Base-by-base conservation (phyloP, 2,797 vertebrate species). In the Orientallactaga sibirica region DNA sequence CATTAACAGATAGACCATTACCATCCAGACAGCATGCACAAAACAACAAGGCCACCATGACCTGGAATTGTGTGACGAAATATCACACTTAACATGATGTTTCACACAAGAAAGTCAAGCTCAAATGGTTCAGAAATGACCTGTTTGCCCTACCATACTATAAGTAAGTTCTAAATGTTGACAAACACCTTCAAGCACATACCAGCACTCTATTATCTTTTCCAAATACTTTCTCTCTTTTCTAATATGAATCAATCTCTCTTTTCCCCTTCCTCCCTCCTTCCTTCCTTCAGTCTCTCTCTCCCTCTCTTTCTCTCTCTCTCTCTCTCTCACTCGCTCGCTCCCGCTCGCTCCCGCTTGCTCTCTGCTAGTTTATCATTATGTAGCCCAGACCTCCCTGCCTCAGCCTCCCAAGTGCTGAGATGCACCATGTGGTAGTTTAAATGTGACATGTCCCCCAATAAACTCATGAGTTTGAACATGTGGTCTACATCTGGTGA, bases 11-110 rank as follows among this genome's bases (percentile, higher is more conserved):
- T 7, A 74, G 81, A 7, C 64, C 37, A 62, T 62, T n/a, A 6
- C 62, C 73, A 77, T 92, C 81, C 88, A 91, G 92, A 78, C 8
- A 84, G 55, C 84, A 70, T 55, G 37, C 78, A 79, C 3, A 90
- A 67, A 92, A 41, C 33, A 86, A 52, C 37, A 29, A 92, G 70
- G 64, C 67, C 8, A 43, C 24, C 2, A 4, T 74, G 58, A 90
- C 78, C 66, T n/a, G 41, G 66, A 80, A 91, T 62, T 88, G 16
- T 0, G 0, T 66, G 22, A 71, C 78, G 79, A 93, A 96, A 76
- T 41, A 48, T 62, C 71, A 73, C 67, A 68, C 22, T 88, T 68
- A 70, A 37, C 76, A 74, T 78, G n/a, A 67, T 91, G 19, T 71
- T 89, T 61, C 41, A 75, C 64, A 81, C 16, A 52, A 77, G 68